These are phyloP conservation scores for Brachystomella parvula DNA, from an alignment of 1,140 invertebrate species.

Conservation along the genomic window DNA sequence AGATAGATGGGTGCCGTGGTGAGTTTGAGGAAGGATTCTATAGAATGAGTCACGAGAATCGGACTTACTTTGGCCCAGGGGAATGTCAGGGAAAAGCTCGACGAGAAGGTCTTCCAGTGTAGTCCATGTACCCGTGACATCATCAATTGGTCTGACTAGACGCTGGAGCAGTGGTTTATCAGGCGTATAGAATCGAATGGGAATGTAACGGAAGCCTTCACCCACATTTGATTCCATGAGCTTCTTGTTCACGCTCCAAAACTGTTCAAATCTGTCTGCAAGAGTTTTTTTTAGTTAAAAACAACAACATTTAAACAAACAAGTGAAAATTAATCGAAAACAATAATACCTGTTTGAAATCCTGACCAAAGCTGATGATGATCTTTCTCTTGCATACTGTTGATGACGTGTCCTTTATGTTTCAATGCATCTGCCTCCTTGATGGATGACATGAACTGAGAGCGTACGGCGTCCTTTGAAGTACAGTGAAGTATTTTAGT, in stretches of 20 bases:
- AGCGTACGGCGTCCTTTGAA: constrained; percentile 79
- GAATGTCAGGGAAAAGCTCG: constrained; percentile 23
- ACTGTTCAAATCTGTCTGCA: constrained; percentile 92
- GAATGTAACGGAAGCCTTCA: constrained; percentile 84
- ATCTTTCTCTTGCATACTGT: constrained; percentile 94
- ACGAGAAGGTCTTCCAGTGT: constrained; percentile 29
- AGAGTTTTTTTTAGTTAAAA: too few relatives aligned
- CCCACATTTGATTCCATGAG: constrained; percentile 74
- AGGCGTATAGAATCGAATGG: constrained; percentile 70
- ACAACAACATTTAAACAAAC: neutral
- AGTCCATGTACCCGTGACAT: constrained; percentile 39
- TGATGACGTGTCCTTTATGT: constrained; percentile 81
- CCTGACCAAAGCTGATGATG: constrained; percentile 94
- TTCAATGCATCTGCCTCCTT: constrained; percentile 98
- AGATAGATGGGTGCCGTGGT: too few relatives aligned
- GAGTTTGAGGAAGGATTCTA: too few relatives aligned
- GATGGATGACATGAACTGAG: constrained; percentile 86
- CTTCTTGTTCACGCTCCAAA: constrained; percentile 92
- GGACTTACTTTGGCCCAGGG: neutral
- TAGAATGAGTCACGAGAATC: too few relatives aligned
- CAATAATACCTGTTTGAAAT: constrained; percentile 69
- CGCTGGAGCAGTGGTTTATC: constrained; percentile 52
- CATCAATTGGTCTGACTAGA: constrained; percentile 64
- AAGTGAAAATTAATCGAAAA: constrained; percentile 4
- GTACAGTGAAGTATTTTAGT: constrained; percentile 64